A percentile compares a stretch with the other conserved stretches of the same genome.
Evolutionary conservation across 2,113 vertebrate genomes (phyloP).

Genomic region (Osmerus eperlanus): DNA sequence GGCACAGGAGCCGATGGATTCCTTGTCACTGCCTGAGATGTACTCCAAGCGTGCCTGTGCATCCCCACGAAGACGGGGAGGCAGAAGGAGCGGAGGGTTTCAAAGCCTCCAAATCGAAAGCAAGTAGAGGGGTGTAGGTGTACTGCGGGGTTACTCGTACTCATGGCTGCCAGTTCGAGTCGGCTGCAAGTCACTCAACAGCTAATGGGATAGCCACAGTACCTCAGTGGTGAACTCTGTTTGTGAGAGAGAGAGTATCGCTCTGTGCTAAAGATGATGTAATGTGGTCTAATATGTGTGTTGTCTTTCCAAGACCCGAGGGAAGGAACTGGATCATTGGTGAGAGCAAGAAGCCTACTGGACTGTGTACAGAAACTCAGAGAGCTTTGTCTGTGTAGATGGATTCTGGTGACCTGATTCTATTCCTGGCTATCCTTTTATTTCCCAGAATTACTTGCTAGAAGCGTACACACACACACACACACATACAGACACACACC

Average conservation of each 20-base stretch:
- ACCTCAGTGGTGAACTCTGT: slow-evolving; percentile 58
- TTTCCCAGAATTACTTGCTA: background rate
- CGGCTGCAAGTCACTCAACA: slow-evolving; percentile 18
- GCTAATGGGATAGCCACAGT: slow-evolving; percentile 44
- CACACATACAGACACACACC: background rate
- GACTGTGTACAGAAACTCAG: background rate
- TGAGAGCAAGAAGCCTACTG: slow-evolving; percentile 31
- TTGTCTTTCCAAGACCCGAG: slow-evolving; percentile 26
- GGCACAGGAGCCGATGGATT: too few species aligned
- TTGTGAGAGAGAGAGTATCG: slow-evolving; percentile 45
- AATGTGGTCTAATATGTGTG: slow-evolving; percentile 49
- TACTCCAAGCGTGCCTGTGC: too few species aligned
- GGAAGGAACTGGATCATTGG: slow-evolving; percentile 28
- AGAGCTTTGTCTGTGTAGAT: slow-evolving; percentile 15
- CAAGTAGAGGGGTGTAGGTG: slow-evolving; percentile 37
- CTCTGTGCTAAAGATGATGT: slow-evolving; percentile 51
- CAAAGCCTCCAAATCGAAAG: slow-evolving; percentile 47
- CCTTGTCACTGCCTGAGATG: too few species aligned
- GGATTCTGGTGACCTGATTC: slow-evolving; percentile 53
- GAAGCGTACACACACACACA: background rate
- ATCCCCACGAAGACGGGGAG: too few species aligned
- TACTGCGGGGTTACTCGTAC: slow-evolving; percentile 21
- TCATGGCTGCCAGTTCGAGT: background rate
- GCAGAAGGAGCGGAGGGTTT: slow-evolving; percentile 13
- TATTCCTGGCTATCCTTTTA: slow-evolving; percentile 11